Base-by-base conservation (phyloP, 2,888 invertebrate genomes). In the Papilio protenor region DNA sequence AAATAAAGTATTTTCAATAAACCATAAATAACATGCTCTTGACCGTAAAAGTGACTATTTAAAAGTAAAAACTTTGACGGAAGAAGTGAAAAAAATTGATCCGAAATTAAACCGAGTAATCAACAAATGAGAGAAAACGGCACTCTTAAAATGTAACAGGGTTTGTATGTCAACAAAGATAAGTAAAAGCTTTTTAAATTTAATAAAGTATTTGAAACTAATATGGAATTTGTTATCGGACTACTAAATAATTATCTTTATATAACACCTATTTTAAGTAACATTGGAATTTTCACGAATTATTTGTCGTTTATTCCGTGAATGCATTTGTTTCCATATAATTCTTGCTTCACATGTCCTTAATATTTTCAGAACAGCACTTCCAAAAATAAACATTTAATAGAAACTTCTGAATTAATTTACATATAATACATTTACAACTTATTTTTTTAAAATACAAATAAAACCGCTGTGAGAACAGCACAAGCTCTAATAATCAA, bases 121-220 rank as follows among this genome's bases (percentile, higher is more conserved):
- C 72, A 75, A 27, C 21, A 75, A 75, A 75, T 49, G 16, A 64
- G 64, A 66, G 64, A 64, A 75, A 76, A 71, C 49, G 59, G 72
- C 61, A 72, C 40, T 49, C 33, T 64, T 23, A 52, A 64, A 64
- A 75, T 72, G 64, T 52, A 72, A 73, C 76, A 52, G 21, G 76
- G 76, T 77, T 77, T 64, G 52, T 55, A 23, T 72, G 76, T 72
- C 76, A 77, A 55, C 64, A 21, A n/a, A 47, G 45, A 52, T 57
- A 74, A 69, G 69, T 64, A 75, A 69, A 69, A 52, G 69, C 21
- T 55, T 23, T 69, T 27, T 52, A 23, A 23, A 52, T 21, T 69
- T 8, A 66, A 55, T 14, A 27, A 64, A 61, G 27, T 64, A 47
- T 64, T 64, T 64, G 27, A 33, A 69, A 55, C 40, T 23, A 69